Evolutionary conservation across 2,888 invertebrate species (phyloP).

Genomic region (Drosophila anomelani): DNA sequence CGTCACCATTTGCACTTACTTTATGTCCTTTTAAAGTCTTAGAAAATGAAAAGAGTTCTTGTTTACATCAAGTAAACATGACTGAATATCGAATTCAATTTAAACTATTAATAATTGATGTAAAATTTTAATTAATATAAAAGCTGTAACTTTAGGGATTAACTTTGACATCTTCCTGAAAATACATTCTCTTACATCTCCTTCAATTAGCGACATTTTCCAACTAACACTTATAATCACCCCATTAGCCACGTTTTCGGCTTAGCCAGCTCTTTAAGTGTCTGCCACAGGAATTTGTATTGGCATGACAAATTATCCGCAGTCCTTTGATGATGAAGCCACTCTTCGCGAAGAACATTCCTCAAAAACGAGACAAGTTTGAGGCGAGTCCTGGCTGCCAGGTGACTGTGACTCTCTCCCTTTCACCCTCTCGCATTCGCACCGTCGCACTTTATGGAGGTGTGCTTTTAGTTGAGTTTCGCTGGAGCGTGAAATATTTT

Average conservation of each 20-base stretch:
- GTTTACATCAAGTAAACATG: neutral
- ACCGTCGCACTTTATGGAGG: conserved; percentile 19
- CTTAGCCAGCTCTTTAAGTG: conserved; percentile 6
- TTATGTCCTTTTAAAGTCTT: neutral
- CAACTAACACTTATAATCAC: conserved; percentile 5
- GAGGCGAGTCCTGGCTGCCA: conserved; percentile 13
- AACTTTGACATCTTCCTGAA: neutral
- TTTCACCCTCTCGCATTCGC: neutral
- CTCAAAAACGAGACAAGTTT: conserved; percentile 34
- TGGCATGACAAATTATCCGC: conserved; percentile 45
- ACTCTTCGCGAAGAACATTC: conserved; percentile 28
- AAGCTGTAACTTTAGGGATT: neutral
- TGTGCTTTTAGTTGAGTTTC: conserved; percentile 57
- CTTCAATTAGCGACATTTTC: conserved; percentile 13
- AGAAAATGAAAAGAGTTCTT: neutral
- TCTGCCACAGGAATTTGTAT: conserved; percentile 32
- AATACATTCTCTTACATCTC: neutral
- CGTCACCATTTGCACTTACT: neutral
- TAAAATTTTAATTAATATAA: neutral
- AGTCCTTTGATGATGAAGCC: conserved; percentile 46
- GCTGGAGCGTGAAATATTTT: conserved; percentile 73
- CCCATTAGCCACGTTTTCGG: conserved; percentile 16
- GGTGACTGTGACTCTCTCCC: conserved; percentile 8
- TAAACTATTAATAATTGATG: neutral
- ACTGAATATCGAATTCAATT: neutral